Conservation (phyloP, 2,888 invertebrate genomes). For the Tenthredo mesomela region DNA sequence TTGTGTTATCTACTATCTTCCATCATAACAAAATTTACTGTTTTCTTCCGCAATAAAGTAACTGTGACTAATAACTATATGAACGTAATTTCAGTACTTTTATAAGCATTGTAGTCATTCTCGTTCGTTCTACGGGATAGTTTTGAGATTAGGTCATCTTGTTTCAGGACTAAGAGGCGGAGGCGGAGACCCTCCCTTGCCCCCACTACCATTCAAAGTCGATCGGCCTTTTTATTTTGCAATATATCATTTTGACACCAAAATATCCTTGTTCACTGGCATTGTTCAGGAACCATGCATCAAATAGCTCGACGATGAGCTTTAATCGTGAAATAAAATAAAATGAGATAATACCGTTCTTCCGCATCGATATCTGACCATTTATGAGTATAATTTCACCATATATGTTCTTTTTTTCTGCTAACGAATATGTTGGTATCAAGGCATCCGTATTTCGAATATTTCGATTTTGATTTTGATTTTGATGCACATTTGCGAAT, state of each 20-base stretch:
- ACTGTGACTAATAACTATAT: background rate
- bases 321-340: background rate
- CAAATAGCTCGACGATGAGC: background rate
- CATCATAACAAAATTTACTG: background rate
- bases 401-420: background rate
- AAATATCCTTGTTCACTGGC: background rate
- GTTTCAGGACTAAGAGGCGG: background rate
- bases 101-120: background rate
- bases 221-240: slow-evolving; percentile 23
- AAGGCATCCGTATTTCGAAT: background rate
- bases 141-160: background rate
- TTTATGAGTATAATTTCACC: background rate
- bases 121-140: background rate
- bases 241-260: background rate
- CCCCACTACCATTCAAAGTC: background rate
- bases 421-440: background rate
- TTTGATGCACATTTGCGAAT: background rate
- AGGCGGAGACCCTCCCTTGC: background rate
- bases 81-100: background rate
- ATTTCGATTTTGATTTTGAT: background rate
- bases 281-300: background rate
- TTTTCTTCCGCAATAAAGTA: background rate
- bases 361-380: background rate
- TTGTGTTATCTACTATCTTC: background rate
- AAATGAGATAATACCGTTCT: background rate